phyloP scores from a whole-genome alignment of 2,888 invertebrate species.

The Lordiphosa fenestrarum region DNA sequence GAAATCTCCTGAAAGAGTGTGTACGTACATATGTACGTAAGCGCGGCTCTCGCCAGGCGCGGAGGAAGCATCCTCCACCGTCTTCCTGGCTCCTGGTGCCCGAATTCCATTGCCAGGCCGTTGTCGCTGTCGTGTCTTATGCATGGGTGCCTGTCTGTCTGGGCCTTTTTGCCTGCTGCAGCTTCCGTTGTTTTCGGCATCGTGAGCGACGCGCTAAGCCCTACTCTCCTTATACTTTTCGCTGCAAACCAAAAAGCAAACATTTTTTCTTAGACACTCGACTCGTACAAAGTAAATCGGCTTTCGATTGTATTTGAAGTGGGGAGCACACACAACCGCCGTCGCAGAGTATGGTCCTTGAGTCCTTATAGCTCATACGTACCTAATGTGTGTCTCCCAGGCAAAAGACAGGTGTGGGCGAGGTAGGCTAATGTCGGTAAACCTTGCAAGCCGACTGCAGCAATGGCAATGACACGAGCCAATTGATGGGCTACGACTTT shows the following conservation, averaged over 20 bases:
- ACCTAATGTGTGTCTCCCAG: background rate
- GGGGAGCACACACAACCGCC: slow-evolving; percentile 14
- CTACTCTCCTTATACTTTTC: slow-evolving; percentile 29
- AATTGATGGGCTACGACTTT: too few relatives aligned
- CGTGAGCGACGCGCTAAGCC: slow-evolving; percentile 36
- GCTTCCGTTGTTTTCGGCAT: slow-evolving; percentile 54
- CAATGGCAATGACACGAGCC: too few relatives aligned
- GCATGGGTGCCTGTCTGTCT: slow-evolving; percentile 41
- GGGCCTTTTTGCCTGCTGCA: slow-evolving; percentile 47
- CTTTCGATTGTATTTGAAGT: slow-evolving; percentile 69
- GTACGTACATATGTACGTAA: slow-evolving; percentile 1
- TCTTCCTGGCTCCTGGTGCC: slow-evolving; percentile 12
- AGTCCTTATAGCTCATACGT: slow-evolving; percentile 22
- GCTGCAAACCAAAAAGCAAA: slow-evolving; percentile 60
- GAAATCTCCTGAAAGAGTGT: slow-evolving; percentile 54
- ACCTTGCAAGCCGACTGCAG: too few relatives aligned
- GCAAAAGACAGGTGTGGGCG: too few relatives aligned
- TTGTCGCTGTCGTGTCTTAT: slow-evolving; percentile 53
- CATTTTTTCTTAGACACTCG: slow-evolving; percentile 61
- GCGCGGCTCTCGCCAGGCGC: background rate
- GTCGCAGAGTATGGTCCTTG: slow-evolving; percentile 22
- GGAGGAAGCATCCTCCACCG: slow-evolving; percentile 13
- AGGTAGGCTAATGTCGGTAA: too few relatives aligned
- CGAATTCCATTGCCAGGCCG: slow-evolving; percentile 33
- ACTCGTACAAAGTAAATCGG: slow-evolving; percentile 68